A percentile compares a stretch with the other conserved stretches of the same genome.
These are phyloP conservation scores for Triplophysa yarkandensis DNA, from an alignment of 2,797 vertebrate species.

Conservation along the genomic window DNA sequence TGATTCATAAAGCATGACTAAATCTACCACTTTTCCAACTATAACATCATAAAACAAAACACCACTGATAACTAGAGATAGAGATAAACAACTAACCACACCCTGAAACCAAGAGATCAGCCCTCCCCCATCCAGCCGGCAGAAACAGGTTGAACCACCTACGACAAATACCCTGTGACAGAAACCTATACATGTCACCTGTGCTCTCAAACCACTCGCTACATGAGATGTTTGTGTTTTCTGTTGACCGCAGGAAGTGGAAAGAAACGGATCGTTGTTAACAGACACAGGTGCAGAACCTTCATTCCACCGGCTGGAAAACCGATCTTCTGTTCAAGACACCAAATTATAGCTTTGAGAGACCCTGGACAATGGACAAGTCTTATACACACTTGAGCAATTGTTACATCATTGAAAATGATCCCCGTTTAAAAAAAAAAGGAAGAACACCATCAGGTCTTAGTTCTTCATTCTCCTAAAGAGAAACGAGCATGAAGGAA, in stretches of 20 bases:
- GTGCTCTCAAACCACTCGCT: background rate
- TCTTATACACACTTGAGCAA: background rate
- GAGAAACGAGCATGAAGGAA: too few species aligned
- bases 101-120: slow-evolving; percentile 69
- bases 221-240: background rate
- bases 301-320: background rate
- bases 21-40: background rate
- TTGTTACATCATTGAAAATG: background rate
- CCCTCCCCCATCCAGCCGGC: slow-evolving; percentile 51
- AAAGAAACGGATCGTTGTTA: background rate
- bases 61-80: background rate
- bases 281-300: slow-evolving; percentile 6
- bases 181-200: background rate
- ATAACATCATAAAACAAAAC: background rate
- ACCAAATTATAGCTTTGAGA: slow-evolving; percentile 8
- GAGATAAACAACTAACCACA: slow-evolving; percentile 60
- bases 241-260: background rate
- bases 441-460: background rate
- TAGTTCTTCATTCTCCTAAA: too few species aligned
- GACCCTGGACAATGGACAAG: background rate
- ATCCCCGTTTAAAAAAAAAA: too few species aligned
- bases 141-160: slow-evolving; percentile 56
- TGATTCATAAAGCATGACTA: background rate
- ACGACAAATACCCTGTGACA: background rate
- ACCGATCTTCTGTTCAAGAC: background rate